phyloP scores from a whole-genome alignment of 1,140 invertebrate species.

The Pissodes strobi region DNA sequence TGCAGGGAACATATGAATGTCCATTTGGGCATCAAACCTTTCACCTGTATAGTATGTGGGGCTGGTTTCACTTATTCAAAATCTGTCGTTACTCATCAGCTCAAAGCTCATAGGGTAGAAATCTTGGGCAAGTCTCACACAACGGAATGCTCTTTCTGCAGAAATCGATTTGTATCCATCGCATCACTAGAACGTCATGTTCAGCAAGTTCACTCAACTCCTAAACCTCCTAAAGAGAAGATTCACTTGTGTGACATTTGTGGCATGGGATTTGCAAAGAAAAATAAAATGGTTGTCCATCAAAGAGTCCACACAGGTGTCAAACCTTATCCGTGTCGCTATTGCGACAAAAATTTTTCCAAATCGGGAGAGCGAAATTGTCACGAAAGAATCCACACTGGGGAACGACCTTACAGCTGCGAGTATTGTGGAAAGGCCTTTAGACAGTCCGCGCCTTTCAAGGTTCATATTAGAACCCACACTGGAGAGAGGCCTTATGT shows the following conservation, averaged over 20 bases:
- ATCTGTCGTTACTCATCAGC: conserved; percentile 44
- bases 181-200: conserved; percentile 43
- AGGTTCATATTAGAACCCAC: conserved; percentile 63
- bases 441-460: conserved; percentile 70
- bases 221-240: conserved; percentile 35
- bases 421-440: conserved; percentile 67
- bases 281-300: conserved; percentile 63
- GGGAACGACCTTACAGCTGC: conserved; percentile 61
- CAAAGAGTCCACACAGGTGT: conserved; percentile 64
- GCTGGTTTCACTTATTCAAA: conserved; percentile 45
- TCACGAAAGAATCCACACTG: conserved; percentile 59
- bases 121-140: conserved; percentile 41
- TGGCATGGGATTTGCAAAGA: conserved; percentile 61
- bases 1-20: conserved; percentile 65
- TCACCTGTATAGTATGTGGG: conserved; percentile 52
- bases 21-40: conserved; percentile 70
- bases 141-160: conserved; percentile 44
- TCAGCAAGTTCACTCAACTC: conserved; percentile 26
- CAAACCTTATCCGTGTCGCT: conserved; percentile 58
- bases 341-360: conserved; percentile 59
- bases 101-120: conserved; percentile 42
- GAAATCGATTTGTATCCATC: conserved; percentile 36
- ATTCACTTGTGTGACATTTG: conserved; percentile 60
- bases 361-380: conserved; percentile 58
- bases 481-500: conserved; percentile 77